Conservation (phyloP, 2,888 invertebrate species). For the Dendrolimus houi region DNA sequence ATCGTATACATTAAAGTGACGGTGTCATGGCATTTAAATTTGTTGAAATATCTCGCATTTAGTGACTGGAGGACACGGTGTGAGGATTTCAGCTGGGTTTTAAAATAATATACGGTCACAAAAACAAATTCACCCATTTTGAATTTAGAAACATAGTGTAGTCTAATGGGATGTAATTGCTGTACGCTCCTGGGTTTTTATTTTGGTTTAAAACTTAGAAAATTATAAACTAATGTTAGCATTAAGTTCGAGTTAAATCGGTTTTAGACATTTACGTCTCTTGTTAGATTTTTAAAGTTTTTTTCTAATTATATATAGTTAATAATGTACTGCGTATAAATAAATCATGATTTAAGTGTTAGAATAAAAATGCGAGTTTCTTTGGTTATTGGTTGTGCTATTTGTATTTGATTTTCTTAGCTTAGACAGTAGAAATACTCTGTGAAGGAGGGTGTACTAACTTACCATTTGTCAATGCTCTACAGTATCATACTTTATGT, state of each 20-base stretch:
- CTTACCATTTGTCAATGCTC: slow-evolving; percentile 22
- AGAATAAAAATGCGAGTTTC: slow-evolving; percentile 63
- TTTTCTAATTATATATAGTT: slow-evolving; percentile 59
- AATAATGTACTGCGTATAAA: slow-evolving; percentile 61
- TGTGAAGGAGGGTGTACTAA: slow-evolving; percentile 57
- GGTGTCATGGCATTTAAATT: slow-evolving; percentile 12
- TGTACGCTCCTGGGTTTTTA: not conserved
- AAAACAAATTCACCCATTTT: slow-evolving; percentile 9
- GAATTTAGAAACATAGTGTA: not conserved
- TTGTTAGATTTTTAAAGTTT: slow-evolving; percentile 49
- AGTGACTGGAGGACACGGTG: slow-evolving; percentile 66
- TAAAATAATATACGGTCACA: slow-evolving; percentile 12
- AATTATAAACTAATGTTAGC: not conserved
- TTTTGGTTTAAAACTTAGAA: not conserved
- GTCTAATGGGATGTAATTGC: not conserved
- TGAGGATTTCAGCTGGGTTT: slow-evolving; percentile 32
- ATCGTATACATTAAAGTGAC: too few species aligned
- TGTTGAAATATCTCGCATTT: slow-evolving; percentile 35
- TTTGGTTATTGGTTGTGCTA: slow-evolving; percentile 70
- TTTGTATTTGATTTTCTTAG: slow-evolving; percentile 30
- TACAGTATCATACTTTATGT: slow-evolving; percentile 20
- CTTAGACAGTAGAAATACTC: slow-evolving; percentile 10
- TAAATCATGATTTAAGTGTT: slow-evolving; percentile 66
- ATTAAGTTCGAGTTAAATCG: slow-evolving; percentile 18
- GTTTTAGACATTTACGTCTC: slow-evolving; percentile 24